Evolutionary conservation across 2,797 vertebrate species (phyloP).

Genomic region (Scyliorhinus canicula): DNA sequence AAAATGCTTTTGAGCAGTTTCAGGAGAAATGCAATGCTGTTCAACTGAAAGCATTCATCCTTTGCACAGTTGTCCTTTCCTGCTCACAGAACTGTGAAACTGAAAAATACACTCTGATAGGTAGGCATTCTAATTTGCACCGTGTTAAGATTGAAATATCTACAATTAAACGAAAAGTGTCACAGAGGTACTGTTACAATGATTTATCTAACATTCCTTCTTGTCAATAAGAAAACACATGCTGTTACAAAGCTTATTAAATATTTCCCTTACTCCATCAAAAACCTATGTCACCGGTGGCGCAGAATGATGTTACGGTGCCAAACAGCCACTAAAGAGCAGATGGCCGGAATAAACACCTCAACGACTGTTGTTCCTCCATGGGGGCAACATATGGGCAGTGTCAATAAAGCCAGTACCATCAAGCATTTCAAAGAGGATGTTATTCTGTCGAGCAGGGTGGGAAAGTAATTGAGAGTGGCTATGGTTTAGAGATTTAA

Average conservation of each 20-base stretch:
- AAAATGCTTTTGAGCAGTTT: neutral
- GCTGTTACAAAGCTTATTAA: neutral
- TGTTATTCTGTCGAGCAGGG: neutral
- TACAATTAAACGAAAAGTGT: neutral
- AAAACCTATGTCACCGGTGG: neutral
- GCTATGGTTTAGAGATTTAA: neutral
- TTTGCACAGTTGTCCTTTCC: neutral
- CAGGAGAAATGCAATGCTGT: neutral
- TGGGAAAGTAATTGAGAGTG: neutral
- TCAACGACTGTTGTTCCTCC: neutral
- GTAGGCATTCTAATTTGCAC: neutral
- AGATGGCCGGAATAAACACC: slow-evolving; percentile 14
- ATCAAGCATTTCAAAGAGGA: neutral
- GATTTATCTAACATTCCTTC: neutral
- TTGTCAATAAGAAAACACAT: neutral
- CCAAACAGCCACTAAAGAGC: neutral
- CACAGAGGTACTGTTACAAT: neutral
- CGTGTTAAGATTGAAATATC: neutral
- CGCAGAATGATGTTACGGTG: neutral
- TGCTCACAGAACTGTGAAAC: neutral
- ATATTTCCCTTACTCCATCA: neutral
- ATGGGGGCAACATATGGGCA: neutral
- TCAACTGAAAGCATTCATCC: neutral
- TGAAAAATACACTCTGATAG: neutral
- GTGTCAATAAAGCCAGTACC: neutral